Evolutionary conservation across 2,113 vertebrate species (phyloP), one percentile per base, ranked within the genome.

Genomic region (Melanerpes formicivorus): DNA sequence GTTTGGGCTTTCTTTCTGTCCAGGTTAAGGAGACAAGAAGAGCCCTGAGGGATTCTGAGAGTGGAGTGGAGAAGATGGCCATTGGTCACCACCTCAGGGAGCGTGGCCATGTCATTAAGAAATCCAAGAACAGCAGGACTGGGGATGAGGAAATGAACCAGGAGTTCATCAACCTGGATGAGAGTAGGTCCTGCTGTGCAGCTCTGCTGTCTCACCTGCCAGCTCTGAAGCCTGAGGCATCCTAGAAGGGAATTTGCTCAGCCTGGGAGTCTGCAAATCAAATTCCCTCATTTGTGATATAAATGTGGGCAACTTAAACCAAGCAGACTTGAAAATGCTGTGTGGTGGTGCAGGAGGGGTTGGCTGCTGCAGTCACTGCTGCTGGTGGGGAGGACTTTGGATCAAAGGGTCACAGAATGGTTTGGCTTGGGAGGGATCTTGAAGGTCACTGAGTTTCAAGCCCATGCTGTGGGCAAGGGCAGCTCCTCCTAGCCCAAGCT

Each of bases 151-250:
- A 99, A 96, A 56, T 99, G 80, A 98, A 98, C 94, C 99, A 99
- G 70, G 99, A 99, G 93, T 99, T 99, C 93, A 97, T 99, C 96
- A 99, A 99, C 91, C 63, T 99, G 96, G 98, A 98, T 94, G 99
- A 99, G 97, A 95, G 99, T 99, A 96, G 65, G 98, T 97, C 30
- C 22, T 48, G 27, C 8, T 17, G 7, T 18, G 65, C 42, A 26
- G 3, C 16, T 48, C 26, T 56, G 18, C 6, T 44, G 10, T 67
- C 40, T 60, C 56, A 52, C 14, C 1, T 18, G 52, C 23, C 8
- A 15, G 2, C 54, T 32, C 34, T 44, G 48, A 72, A 62, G 15
- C 44, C 54, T 27, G 67, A 78, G 26, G 4, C 13, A 5, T 1
- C 30, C 48, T 22, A 11, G 69, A 66, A 72, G 30, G 17, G 18